Conservation (phyloP, 2,888 invertebrate species). For the Drosophila ochracea region DNA sequence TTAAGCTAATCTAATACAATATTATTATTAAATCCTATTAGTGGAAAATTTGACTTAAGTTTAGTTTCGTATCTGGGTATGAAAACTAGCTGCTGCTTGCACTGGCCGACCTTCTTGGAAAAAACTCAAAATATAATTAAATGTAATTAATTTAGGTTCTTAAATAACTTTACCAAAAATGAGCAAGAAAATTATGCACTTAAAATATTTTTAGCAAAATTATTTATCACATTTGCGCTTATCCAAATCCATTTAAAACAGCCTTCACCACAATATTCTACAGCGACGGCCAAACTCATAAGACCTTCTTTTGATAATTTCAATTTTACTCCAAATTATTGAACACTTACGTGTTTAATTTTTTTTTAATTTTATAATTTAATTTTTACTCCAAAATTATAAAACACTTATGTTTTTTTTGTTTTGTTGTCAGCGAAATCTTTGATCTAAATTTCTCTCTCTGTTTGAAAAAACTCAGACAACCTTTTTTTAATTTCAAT, state of each 20-base stretch:
- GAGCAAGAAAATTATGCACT: conserved; percentile 45
- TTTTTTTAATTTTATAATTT: neutral
- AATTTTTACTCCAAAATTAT: neutral
- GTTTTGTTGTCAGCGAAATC: neutral
- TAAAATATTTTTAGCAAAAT: conserved; percentile 75
- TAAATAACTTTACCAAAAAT: conserved; percentile 63
- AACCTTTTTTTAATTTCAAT: conserved; percentile 1
- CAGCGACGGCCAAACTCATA: conserved; percentile 58
- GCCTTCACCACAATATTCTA: conserved; percentile 37
- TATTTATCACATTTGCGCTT: conserved; percentile 80
- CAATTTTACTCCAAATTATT: conserved; percentile 16
- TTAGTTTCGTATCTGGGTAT: conserved; percentile 48
- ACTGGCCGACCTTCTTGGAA: conserved; percentile 64
- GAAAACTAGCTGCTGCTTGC: conserved; percentile 64
- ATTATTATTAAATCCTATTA: conserved; percentile 53
- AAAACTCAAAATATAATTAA: conserved; percentile 28
- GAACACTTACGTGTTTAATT: neutral
- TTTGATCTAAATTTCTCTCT: neutral
- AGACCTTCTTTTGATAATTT: conserved; percentile 1
- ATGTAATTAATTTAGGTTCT: conserved; percentile 32
- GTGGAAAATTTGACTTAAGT: conserved; percentile 60
- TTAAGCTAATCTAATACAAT: conserved; percentile 45
- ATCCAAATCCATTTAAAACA: conserved; percentile 61
- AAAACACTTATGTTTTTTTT: neutral
- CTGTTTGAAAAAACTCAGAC: conserved; percentile 21